Evolutionary conservation across 2,797 vertebrate genomes (phyloP), one percentile per base, ranked within the genome.

Genomic region (Arrhamphus sclerolepis): DNA sequence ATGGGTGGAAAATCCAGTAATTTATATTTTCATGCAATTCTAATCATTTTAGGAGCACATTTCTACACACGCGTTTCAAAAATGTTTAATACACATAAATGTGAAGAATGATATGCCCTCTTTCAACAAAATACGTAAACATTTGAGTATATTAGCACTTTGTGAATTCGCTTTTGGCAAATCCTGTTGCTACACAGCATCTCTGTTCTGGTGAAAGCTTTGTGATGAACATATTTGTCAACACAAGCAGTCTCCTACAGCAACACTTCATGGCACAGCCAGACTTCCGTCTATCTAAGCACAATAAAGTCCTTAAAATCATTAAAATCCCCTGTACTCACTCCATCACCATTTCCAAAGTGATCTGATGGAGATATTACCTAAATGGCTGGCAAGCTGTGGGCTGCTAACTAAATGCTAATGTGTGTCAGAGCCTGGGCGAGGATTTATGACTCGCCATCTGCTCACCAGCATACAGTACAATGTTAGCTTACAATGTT

Each of bases 341-440:
- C 90, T 93, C 84, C 80, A 91, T 93, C 91, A 91, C 89, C 87
- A 87, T 91, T 92, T 91, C 92, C 85, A 91, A 88, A 91, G 87
- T 88, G 84, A 93, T 92, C 86, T 85, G 87, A 92, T 92, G 84
- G 91, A 93, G 91, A 92, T 90, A 94, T 93, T 92, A 92, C 87
- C 89, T 90, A 92, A 92, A 93, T 92, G 90, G 90, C 89, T 92
- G 88, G 88, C 92, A 93, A 91, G 90, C 92, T 91, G 91, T 84
- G 89, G 83, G 87, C 91, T 88, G 85, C 92, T 92, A 91, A 91
- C 90, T 85, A 91, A 92, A 93, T 92, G 92, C 92, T 93, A 94
- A 92, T 92, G 89, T 89, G 89, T 93, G 91, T 93, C 92, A 92
- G 91, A 86, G 88, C 80, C 83, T 55, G 86, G 82, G 67, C 65